These are phyloP conservation scores for Globicephala melas DNA, from an alignment of 2,113 vertebrate genomes.

Conservation along the genomic window DNA sequence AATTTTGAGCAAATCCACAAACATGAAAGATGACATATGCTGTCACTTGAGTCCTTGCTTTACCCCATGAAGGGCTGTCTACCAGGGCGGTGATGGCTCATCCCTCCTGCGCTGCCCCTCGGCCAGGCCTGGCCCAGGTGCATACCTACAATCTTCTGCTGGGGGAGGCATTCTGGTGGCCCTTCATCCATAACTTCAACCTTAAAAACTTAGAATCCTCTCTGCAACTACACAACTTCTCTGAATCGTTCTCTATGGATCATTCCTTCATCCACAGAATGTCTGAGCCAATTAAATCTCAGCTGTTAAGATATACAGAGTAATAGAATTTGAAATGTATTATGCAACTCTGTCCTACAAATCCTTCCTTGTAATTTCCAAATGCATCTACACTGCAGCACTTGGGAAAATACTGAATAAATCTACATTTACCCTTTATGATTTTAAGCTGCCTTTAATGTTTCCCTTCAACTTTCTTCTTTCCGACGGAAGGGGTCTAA, in stretches of 20 bases:
- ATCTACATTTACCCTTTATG: neutral
- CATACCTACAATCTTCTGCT: neutral
- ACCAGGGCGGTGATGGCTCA: too few relatives aligned
- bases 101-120: fast-evolving
- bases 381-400: neutral
- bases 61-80: neutral
- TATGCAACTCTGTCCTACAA: neutral
- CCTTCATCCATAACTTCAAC: neutral
- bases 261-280: neutral
- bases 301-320: neutral
- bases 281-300: neutral
- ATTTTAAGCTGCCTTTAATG: neutral
- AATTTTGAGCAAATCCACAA: neutral
- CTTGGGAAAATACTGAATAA: neutral
- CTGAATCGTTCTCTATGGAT: neutral
- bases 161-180: too few relatives aligned
- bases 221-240: neutral
- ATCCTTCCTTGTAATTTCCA: neutral
- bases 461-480: neutral
- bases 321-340: neutral
- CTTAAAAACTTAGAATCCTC: neutral
- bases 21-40: neutral
- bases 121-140: fast-evolving
- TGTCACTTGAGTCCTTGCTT: neutral
- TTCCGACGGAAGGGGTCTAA: neutral